phyloP scores from a whole-genome alignment of 1,140 invertebrate genomes.

The Papilio dardanus region DNA sequence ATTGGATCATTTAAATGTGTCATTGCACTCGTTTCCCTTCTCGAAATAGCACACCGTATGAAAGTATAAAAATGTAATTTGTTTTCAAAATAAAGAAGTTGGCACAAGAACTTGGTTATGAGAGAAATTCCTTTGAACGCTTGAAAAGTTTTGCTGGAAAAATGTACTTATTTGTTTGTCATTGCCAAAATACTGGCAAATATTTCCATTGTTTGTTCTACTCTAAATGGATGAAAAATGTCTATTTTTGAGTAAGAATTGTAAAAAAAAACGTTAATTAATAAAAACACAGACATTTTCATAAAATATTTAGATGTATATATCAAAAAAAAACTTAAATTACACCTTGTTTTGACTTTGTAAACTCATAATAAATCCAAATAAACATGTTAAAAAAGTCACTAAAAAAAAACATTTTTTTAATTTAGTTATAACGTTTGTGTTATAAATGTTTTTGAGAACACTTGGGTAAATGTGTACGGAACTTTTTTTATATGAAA shows the following conservation, averaged over 20 bases:
- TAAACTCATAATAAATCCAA: background rate
- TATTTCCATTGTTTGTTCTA: conserved; percentile 14
- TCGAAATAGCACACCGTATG: conserved; percentile 3
- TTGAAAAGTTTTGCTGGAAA: conserved; percentile 11
- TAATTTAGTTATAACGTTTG: background rate
- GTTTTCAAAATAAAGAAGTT: conserved; percentile 19
- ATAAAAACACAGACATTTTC: too few relatives aligned
- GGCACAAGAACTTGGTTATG: conserved; percentile 14
- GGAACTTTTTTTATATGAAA: conserved; percentile 31
- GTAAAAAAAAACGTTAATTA: too few relatives aligned
- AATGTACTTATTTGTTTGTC: conserved; percentile 18
- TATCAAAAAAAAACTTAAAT: too few relatives aligned
- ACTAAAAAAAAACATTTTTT: background rate
- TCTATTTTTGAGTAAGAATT: background rate
- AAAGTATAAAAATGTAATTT: conserved; percentile 13
- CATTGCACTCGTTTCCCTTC: background rate
- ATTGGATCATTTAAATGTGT: background rate
- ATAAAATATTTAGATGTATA: too few relatives aligned
- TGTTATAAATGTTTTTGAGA: conserved; percentile 24
- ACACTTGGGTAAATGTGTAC: background rate
- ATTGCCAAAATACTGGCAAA: conserved; percentile 18
- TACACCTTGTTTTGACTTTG: too few relatives aligned
- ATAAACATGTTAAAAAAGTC: background rate
- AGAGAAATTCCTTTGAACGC: conserved; percentile 18
- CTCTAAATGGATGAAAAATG: background rate